Evolutionary conservation across 2,888 invertebrate species (phyloP).

Genomic region (Drosophila stalkeri): DNA sequence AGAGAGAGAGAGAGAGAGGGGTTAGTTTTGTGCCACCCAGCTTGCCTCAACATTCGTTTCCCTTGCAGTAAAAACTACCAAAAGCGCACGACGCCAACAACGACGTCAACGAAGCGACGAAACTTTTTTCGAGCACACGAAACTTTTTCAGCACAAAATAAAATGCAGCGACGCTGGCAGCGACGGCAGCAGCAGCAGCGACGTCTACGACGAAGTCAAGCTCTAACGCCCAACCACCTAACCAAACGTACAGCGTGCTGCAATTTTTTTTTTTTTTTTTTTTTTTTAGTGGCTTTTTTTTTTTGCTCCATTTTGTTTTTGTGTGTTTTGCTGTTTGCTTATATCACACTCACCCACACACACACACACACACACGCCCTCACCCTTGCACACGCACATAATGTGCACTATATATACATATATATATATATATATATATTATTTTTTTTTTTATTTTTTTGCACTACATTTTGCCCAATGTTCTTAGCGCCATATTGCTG

Average conservation of each 20-base stretch:
- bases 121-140: constrained; percentile 85
- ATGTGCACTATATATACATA: constrained; percentile 58
- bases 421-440: constrained; percentile 20
- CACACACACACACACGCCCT: constrained; percentile 32
- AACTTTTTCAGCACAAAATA: constrained; percentile 85
- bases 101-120: constrained; percentile 80
- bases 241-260: constrained; percentile 52
- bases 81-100: constrained; percentile 68
- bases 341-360: constrained; percentile 38
- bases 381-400: constrained; percentile 58
- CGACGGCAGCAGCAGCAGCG: constrained; percentile 18
- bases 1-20: constrained; percentile 21
- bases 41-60: constrained; percentile 45
- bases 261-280: constrained; percentile 72
- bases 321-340: constrained; percentile 78
- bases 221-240: constrained; percentile 33
- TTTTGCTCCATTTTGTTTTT: constrained; percentile 82
- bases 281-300: constrained; percentile 66
- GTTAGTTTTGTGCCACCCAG: constrained; percentile 37
- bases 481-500: constrained; percentile 78
- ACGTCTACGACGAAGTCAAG: constrained; percentile 18
- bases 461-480: constrained; percentile 75
- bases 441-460: constrained; percentile 48
- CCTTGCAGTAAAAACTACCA: constrained; percentile 73
- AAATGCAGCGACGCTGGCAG: constrained; percentile 71